These are phyloP conservation scores for Cepaea hortensis DNA, from an alignment of 2,888 invertebrate genomes.

Conservation along the genomic window DNA sequence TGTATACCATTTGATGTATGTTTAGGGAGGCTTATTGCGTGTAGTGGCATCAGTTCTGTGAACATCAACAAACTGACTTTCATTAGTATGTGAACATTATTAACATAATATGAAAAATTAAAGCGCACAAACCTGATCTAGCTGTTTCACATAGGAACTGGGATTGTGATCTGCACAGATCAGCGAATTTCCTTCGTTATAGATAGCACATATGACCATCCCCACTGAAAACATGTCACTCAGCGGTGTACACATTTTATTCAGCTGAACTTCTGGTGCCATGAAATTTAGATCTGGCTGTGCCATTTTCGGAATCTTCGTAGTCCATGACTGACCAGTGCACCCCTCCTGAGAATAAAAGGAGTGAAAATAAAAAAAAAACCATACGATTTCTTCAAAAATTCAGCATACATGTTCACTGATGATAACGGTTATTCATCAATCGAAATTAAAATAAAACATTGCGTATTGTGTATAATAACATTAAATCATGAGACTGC, in stretches of 20 bases:
- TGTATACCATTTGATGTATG: no score
- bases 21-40: no score
- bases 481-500: no score
- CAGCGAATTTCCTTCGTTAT: conserved; percentile 91
- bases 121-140: conserved; percentile 86
- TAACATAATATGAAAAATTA: no score
- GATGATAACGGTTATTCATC: neutral
- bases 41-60: no score
- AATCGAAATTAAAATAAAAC: neutral
- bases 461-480: no score
- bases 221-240: conserved; percentile 98
- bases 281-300: conserved; percentile 95
- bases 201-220: conserved; percentile 93
- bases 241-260: conserved; percentile 82
- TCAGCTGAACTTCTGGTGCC: conserved; percentile 95
- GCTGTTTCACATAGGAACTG: conserved; percentile 90
- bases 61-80: no score
- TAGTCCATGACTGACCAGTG: conserved; percentile 91
- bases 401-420: neutral
- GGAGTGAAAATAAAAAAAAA: neutral
- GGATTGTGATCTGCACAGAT: conserved; percentile 94
- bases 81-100: no score
- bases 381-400: neutral
- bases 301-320: conserved; percentile 90
- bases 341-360: conserved; percentile 83